Percentiles rank a stretch among this genome's conserved stretches.
These are phyloP conservation scores for Zaprionus capensis DNA, from an alignment of 1,140 invertebrate genomes.

Conservation along the genomic window DNA sequence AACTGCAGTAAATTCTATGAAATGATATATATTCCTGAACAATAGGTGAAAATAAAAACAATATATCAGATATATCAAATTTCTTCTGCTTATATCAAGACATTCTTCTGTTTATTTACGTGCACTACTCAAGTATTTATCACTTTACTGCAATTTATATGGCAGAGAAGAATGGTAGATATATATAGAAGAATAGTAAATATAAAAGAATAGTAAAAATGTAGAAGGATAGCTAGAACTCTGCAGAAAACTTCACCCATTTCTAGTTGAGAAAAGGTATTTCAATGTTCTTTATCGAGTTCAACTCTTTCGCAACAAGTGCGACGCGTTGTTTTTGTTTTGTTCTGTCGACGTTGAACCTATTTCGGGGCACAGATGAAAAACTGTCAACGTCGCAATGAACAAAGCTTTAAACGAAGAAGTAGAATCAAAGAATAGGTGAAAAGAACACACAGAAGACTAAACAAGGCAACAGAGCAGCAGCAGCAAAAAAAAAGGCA, in stretches of 20 bases:
- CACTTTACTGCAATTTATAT: not conserved
- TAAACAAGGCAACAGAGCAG: not conserved
- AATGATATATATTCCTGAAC: not conserved
- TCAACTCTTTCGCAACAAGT: not conserved
- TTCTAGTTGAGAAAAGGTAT: not conserved
- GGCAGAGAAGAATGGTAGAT: too few relatives aligned
- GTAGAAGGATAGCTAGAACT: too few relatives aligned
- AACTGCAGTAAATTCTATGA: not conserved
- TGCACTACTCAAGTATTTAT: too few relatives aligned
- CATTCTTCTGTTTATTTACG: too few relatives aligned
- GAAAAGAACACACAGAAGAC: slow-evolving; percentile 3
- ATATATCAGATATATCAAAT: not conserved
- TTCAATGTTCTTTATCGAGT: not conserved
- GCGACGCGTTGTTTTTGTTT: not conserved
- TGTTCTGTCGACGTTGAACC: slow-evolving; percentile 18
- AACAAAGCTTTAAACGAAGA: slow-evolving; percentile 3
- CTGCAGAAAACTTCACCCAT: too few relatives aligned
- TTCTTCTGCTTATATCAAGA: too few relatives aligned
- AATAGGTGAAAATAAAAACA: not conserved
- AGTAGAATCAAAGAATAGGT: not conserved
- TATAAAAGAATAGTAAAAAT: too few relatives aligned
- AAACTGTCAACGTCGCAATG: slow-evolving; percentile 11
- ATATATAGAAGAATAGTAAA: too few relatives aligned
- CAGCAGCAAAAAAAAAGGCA: not conserved
- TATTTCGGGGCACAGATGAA: slow-evolving; percentile 38